phyloP scores from a whole-genome alignment of 2,797 vertebrate genomes.

The Melanotaenia trifasciata region DNA sequence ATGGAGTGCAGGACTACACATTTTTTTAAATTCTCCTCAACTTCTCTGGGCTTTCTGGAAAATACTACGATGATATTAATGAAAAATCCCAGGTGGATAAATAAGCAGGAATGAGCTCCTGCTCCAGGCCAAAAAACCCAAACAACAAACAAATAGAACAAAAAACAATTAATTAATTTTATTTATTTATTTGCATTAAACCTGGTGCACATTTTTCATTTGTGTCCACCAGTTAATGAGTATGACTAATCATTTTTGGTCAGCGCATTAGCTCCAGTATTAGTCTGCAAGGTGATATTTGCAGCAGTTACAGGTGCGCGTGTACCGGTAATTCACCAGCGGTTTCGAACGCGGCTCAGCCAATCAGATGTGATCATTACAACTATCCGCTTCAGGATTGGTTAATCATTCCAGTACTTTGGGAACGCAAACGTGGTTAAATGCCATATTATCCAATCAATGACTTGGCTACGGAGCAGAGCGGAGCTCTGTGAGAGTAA shows the following conservation, averaged over 20 bases:
- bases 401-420: constrained; percentile 55
- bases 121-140: no score
- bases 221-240: background rate
- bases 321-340: constrained; percentile 25
- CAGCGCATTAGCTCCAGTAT: constrained; percentile 15
- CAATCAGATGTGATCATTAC: constrained; percentile 24
- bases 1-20: no score
- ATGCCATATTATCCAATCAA: constrained; percentile 74
- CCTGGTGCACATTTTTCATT: no score
- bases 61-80: no score
- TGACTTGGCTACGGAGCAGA: constrained; percentile 45
- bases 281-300: no score
- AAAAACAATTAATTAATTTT: no score
- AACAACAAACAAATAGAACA: no score
- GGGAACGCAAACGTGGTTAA: constrained; percentile 62
- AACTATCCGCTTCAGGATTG: constrained; percentile 50
- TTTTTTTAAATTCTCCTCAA: no score
- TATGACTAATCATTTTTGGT: background rate
- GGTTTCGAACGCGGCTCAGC: constrained; percentile 14
- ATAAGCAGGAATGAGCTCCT: no score
- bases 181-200: no score
- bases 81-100: no score
- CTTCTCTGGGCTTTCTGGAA: no score
- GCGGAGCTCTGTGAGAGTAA: constrained; percentile 55
- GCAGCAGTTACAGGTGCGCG: constrained; percentile 23